Percentiles rank a stretch among this genome's conserved stretches.
These are phyloP conservation scores for Salminus brasiliensis DNA, from an alignment of 2,113 vertebrate genomes.

Conservation along the genomic window DNA sequence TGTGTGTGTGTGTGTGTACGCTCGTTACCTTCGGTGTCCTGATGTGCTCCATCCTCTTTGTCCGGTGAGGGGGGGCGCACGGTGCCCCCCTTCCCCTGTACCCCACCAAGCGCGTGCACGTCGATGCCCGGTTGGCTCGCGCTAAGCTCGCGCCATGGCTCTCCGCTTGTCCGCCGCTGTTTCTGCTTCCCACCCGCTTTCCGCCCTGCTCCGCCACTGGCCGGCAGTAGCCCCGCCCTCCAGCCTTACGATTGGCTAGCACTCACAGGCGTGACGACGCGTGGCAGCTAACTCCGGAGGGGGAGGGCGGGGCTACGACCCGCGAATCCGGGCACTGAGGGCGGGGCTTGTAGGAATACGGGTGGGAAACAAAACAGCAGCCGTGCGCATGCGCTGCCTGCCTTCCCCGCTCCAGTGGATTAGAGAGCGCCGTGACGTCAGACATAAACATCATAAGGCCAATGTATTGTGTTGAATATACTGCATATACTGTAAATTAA, in stretches of 20 bases:
- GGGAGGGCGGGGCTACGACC: too few species aligned
- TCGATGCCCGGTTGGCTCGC: background rate
- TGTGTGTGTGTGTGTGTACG: background rate
- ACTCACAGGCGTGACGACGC: too few species aligned
- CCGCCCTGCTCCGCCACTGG: too few species aligned
- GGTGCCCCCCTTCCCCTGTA: background rate
- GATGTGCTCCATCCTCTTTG: slow-evolving; percentile 78
- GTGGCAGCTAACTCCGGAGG: too few species aligned
- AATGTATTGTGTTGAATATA: too few species aligned
- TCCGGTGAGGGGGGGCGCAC: background rate
- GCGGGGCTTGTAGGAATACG: background rate
- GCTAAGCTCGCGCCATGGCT: background rate
- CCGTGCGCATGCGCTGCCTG: too few species aligned
- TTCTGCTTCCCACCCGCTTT: background rate
- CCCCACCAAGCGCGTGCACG: background rate
- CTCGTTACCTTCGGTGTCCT: slow-evolving; percentile 77
- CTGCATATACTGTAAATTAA: too few species aligned
- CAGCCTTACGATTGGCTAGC: background rate
- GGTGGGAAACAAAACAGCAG: background rate
- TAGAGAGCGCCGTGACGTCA: too few species aligned
- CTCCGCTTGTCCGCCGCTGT: background rate
- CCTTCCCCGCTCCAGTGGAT: too few species aligned
- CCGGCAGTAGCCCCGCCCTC: too few species aligned
- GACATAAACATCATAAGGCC: too few species aligned
- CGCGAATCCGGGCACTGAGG: background rate